Evolutionary conservation across 2,888 invertebrate genomes (phyloP).

Genomic region (Tipula lateralis): DNA sequence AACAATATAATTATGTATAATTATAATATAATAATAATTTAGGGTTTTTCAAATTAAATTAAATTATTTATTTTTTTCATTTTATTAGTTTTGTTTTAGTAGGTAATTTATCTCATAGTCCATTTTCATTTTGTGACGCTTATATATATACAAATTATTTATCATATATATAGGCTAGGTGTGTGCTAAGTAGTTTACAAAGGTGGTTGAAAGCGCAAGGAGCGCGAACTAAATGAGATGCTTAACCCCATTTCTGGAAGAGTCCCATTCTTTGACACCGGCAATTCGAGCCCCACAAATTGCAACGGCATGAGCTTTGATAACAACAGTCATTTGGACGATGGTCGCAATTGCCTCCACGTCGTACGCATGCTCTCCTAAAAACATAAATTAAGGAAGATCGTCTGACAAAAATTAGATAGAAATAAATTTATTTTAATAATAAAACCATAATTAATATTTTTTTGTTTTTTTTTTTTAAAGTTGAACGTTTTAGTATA

Average conservation of each 20-base stretch:
- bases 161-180: neutral
- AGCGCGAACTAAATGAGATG: neutral
- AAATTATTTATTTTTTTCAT: slow-evolving; percentile 4
- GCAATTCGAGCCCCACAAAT: slow-evolving; percentile 85
- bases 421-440: slow-evolving; percentile 25
- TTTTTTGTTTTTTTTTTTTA: neutral
- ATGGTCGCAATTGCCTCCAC: slow-evolving; percentile 80
- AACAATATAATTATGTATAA: neutral
- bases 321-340: slow-evolving; percentile 80
- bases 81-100: neutral
- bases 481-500: neutral
- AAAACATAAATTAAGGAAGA: slow-evolving; percentile 78
- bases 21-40: neutral
- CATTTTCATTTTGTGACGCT: neutral
- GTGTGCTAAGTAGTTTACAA: neutral
- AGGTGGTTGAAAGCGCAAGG: slow-evolving; percentile 32
- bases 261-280: slow-evolving; percentile 82
- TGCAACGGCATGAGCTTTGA: slow-evolving; percentile 80
- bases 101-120: slow-evolving; percentile 25
- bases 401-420: slow-evolving; percentile 57
- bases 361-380: slow-evolving; percentile 76
- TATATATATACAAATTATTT: neutral
- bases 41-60: neutral
- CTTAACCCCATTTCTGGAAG: slow-evolving; percentile 80
- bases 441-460: neutral